Evolutionary conservation across 2,113 vertebrate species (phyloP), one percentile per base, ranked within the genome.

Genomic region (Mystacornis crossleyi): DNA sequence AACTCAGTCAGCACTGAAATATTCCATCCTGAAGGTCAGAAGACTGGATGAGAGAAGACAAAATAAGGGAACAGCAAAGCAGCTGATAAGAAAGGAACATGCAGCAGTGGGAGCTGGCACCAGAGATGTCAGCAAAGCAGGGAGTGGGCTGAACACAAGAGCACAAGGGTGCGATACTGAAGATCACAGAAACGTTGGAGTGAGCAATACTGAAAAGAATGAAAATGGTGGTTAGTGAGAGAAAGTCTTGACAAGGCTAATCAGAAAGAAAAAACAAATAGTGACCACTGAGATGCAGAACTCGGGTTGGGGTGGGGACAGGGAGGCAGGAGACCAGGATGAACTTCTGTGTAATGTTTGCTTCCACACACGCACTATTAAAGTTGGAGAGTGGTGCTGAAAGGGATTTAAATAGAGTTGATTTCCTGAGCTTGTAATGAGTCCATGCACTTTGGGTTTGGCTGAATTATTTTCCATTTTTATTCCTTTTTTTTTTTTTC

Each of bases 351-450:
- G 48, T 74, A 86, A 79, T 88, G 64, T 82, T 96, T 94, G 73
- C 86, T 93, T 97, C 38, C 82, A 93, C 69, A 86, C 51, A 81
- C 0, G 0, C 72, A 38, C 65, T 92, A 64, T 78, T 93, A 67
- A 89, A 95, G 55, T 50, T 92, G 90, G 90, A 96, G 67, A 95
- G 92, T 67, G 75, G 86, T 94, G 75, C 89, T 93, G 88, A 93
- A 94, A 96, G 55, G 69, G 90, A 89, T 57, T 95, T 94, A 95
- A 96, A 96, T 90, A 89, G 80, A 95, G 73, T 86, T 93, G 75
- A 96, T 96, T 96, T 96, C 93, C 86, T 95, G 93, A 92, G 40
- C 75, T 93, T 94, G 93, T 95, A 96, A 93, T 93, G 92, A 95
- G 90, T 92, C 88, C 64, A 64, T 92, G 83, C 93, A 75, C 82